phyloP scores from a whole-genome alignment of 2,113 vertebrate species.

The Corythornis madagascariensis region DNA sequence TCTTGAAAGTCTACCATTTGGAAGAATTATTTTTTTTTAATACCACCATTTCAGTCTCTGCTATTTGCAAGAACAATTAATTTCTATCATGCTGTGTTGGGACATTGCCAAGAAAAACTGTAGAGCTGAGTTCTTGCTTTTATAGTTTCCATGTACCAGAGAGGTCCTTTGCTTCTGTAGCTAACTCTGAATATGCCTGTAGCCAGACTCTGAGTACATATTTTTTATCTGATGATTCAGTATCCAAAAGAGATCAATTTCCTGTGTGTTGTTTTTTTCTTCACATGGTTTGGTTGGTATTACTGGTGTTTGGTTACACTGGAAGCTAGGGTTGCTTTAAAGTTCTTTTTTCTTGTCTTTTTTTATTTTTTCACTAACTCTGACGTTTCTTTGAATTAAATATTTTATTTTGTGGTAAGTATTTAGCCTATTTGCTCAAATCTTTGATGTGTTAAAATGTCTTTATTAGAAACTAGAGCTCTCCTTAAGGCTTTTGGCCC shows the following conservation, averaged over 20 bases:
- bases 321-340: not conserved
- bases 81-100: not conserved
- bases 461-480: not conserved
- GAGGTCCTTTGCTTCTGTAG: not conserved
- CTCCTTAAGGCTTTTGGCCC: not conserved
- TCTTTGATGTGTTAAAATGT: not conserved
- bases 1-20: not conserved
- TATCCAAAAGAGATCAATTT: not conserved
- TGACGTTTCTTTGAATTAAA: not conserved
- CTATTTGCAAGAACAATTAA: not conserved
- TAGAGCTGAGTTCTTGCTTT: not conserved
- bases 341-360: not conserved
- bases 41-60: not conserved
- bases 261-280: not conserved
- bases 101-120: not conserved
- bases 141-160: not conserved
- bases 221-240: not conserved
- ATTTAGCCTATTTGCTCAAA: not conserved
- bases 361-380: not conserved
- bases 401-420: not conserved
- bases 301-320: not conserved
- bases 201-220: fast-evolving
- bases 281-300: too few relatives aligned
- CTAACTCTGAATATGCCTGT: not conserved
- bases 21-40: not conserved